Percentiles rank a stretch among this genome's conserved stretches.
phyloP scores from a whole-genome alignment of 2,113 vertebrate species.

The Lichenostomus cassidix region DNA sequence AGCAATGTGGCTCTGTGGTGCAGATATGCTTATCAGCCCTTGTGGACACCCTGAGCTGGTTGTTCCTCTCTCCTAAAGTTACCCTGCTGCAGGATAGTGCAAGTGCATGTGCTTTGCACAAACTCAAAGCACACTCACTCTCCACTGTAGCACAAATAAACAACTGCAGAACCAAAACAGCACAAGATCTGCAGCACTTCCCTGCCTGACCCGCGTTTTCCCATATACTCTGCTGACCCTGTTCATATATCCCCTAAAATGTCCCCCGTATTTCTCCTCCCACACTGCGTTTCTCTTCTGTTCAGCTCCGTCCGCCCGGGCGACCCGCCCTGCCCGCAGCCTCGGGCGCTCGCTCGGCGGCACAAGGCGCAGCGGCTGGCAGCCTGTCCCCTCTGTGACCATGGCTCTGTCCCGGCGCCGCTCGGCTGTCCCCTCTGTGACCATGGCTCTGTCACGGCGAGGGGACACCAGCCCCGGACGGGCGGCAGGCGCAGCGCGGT shows the following conservation, averaged over 20 bases:
- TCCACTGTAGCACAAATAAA: not conserved
- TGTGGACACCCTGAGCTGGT: rapidly evolving
- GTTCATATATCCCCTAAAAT: not conserved
- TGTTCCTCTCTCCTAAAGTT: not conserved
- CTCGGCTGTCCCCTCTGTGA: too few relatives aligned
- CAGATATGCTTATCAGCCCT: not conserved
- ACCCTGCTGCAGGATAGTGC: not conserved
- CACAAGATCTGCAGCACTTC: not conserved
- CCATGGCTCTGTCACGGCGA: too few relatives aligned
- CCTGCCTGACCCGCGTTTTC: not conserved
- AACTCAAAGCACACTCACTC: not conserved
- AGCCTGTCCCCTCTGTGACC: too few relatives aligned
- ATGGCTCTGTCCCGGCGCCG: too few relatives aligned
- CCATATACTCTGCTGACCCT: not conserved
- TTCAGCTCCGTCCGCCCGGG: too few relatives aligned
- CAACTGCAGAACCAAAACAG: not conserved
- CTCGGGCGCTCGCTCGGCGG: too few relatives aligned
- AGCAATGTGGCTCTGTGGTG: not conserved
- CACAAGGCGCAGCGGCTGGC: too few relatives aligned
- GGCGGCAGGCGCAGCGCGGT: too few relatives aligned
- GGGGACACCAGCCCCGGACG: too few relatives aligned
- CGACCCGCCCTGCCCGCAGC: too few relatives aligned
- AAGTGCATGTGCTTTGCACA: not conserved
- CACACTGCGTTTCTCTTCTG: not conserved
- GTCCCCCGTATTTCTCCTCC: not conserved